Conservation (phyloP, 2,797 vertebrate species). For the Alosa sapidissima region DNA sequence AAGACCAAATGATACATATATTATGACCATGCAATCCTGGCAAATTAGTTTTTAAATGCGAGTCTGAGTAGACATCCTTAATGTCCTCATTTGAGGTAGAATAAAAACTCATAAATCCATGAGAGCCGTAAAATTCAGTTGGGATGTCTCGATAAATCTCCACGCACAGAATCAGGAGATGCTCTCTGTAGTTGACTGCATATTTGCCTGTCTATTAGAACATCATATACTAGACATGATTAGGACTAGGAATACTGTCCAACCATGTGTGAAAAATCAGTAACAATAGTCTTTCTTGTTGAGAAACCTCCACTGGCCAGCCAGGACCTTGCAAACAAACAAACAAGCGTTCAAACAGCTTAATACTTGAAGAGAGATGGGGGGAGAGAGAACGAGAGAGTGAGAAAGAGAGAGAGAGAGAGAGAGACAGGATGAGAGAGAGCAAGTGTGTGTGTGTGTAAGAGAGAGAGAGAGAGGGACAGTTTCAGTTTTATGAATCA, state of each 20-base stretch:
- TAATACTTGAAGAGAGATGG: neutral
- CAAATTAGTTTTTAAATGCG: neutral
- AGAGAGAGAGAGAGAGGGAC: neutral
- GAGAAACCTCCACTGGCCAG: neutral
- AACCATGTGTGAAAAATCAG: constrained; percentile 13
- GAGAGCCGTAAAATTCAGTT: neutral
- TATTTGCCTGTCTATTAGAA: neutral
- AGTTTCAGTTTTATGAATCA: constrained; percentile 19
- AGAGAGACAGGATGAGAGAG: neutral
- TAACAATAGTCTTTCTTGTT: neutral
- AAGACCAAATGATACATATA: neutral
- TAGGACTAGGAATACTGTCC: neutral
- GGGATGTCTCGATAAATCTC: neutral
- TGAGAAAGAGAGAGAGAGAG: neutral
- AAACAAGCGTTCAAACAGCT: constrained; percentile 4
- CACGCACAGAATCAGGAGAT: neutral
- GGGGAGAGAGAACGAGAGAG: neutral
- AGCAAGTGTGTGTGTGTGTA: neutral
- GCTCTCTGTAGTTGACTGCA: neutral
- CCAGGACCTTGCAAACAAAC: constrained; percentile 9
- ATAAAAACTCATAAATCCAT: neutral
- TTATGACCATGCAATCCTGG: neutral
- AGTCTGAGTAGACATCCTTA: neutral
- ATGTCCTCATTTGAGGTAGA: neutral
- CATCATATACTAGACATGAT: neutral